These are phyloP conservation scores for Acrobasis repandana DNA, from an alignment of 2,888 invertebrate genomes.

Conservation along the genomic window DNA sequence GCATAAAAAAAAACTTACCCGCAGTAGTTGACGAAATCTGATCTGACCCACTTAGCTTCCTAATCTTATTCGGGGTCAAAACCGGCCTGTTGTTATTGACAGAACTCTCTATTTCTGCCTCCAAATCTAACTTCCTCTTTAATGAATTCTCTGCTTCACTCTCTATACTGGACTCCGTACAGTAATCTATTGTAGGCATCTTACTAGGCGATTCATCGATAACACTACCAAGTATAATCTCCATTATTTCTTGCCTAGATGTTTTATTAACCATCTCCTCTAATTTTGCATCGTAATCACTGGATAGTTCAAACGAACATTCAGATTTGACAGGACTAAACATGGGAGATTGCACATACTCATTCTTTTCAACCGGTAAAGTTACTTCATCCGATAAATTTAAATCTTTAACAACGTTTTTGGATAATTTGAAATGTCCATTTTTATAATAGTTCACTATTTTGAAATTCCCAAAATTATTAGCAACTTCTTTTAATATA, in stretches of 20 bases:
- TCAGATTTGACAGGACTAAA: conserved; percentile 75
- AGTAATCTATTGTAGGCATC: conserved; percentile 68
- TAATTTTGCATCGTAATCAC: conserved; percentile 71
- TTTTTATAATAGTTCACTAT: conserved; percentile 68
- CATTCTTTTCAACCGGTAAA: conserved; percentile 52
- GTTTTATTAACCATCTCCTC: conserved; percentile 74
- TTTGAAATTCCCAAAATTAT: conserved; percentile 58
- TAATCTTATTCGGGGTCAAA: conserved; percentile 62
- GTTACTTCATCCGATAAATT: conserved; percentile 59
- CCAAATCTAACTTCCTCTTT: conserved; percentile 55
- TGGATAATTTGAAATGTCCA: conserved; percentile 58
- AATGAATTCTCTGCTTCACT: conserved; percentile 41
- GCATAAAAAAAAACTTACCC: conserved; percentile 47
- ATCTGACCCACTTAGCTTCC: conserved; percentile 68
- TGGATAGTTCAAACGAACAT: conserved; percentile 70
- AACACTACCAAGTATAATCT: conserved; percentile 73
- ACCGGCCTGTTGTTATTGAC: conserved; percentile 65
- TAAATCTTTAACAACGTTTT: conserved; percentile 59
- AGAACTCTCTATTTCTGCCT: conserved; percentile 49
- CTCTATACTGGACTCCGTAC: conserved; percentile 59
- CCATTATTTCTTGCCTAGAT: conserved; percentile 75
- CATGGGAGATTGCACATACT: conserved; percentile 37
- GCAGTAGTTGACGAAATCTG: conserved; percentile 73
- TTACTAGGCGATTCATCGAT: conserved; percentile 54
- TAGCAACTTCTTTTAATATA: conserved; percentile 57